These are phyloP conservation scores for Alcedo atthis DNA, from an alignment of 2,797 vertebrate species.

Conservation along the genomic window DNA sequence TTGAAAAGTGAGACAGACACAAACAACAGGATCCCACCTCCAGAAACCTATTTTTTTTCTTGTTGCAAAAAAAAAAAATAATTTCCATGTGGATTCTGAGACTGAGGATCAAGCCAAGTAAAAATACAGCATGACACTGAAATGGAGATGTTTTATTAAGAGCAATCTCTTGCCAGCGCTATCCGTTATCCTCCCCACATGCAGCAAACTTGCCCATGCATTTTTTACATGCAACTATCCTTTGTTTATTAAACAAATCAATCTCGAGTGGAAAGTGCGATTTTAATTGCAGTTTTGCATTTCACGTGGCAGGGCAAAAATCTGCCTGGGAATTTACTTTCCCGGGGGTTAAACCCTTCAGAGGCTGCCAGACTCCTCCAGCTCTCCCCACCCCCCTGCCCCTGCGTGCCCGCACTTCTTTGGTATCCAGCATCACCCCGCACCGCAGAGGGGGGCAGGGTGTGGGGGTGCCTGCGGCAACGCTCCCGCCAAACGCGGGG, in stretches of 20 bases:
- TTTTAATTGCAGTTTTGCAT: constrained; percentile 38
- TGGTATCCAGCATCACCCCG: not conserved
- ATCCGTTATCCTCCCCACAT: constrained; percentile 55
- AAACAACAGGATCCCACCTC: constrained; percentile 48
- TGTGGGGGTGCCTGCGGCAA: not conserved
- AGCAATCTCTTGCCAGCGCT: constrained; percentile 41
- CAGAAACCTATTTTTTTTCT: not conserved
- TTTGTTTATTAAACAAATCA: constrained; percentile 71
- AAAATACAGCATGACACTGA: constrained; percentile 15
- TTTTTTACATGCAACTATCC: constrained; percentile 71
- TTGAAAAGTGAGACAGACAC: constrained; percentile 29
- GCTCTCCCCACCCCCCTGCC: not conserved
- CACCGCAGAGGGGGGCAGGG: not conserved
- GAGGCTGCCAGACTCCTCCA: not conserved
- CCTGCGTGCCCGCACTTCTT: not conserved
- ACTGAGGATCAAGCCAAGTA: constrained; percentile 41
- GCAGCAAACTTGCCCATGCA: constrained; percentile 56
- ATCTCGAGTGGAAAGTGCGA: constrained; percentile 15
- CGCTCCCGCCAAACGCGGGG: not conserved
- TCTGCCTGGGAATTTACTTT: not conserved
- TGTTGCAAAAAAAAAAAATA: constrained; percentile 45
- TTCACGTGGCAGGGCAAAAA: rapidly evolving
- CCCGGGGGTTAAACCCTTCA: not conserved
- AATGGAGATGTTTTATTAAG: constrained; percentile 54
- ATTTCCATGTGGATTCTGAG: constrained; percentile 30